Evolutionary conservation across 1,140 invertebrate species (phyloP).

Genomic region (Lepidurus arcticus): DNA sequence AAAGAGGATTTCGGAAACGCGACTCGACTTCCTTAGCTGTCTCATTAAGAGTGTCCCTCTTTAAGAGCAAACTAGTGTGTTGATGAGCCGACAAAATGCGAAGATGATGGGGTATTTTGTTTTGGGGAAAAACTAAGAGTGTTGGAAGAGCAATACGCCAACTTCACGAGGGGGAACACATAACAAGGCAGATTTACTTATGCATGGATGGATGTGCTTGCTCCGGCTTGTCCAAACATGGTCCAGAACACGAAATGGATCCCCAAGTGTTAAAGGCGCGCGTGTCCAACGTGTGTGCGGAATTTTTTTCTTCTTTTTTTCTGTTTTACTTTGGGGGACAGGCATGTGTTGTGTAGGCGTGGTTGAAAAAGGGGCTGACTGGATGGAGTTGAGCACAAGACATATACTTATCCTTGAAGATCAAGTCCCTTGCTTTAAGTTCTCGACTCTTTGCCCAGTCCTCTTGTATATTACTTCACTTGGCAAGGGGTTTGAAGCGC

Average conservation of each 20-base stretch:
- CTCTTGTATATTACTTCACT: too few relatives aligned
- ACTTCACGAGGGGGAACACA: background rate
- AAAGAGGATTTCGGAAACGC: too few relatives aligned
- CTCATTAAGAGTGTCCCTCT: background rate
- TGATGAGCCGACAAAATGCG: background rate
- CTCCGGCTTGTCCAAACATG: background rate
- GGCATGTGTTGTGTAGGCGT: slow-evolving; percentile 11
- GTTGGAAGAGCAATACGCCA: background rate
- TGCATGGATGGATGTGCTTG: background rate
- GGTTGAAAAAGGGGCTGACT: background rate
- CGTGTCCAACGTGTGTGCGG: background rate
- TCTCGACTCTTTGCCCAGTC: background rate
- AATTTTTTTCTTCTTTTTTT: background rate
- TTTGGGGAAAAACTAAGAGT: background rate
- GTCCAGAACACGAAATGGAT: background rate
- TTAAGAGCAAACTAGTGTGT: background rate
- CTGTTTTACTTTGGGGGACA: background rate
- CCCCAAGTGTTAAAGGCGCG: slow-evolving; percentile 12
- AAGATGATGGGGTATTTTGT: background rate
- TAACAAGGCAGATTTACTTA: slow-evolving; percentile 19
- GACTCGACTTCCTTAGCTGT: background rate
- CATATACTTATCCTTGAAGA: background rate
- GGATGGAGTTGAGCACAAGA: background rate
- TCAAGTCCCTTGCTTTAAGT: background rate
- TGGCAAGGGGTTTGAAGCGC: background rate